Base-by-base conservation (phyloP, 1,140 invertebrate genomes). In the Idris sp. region DNA sequence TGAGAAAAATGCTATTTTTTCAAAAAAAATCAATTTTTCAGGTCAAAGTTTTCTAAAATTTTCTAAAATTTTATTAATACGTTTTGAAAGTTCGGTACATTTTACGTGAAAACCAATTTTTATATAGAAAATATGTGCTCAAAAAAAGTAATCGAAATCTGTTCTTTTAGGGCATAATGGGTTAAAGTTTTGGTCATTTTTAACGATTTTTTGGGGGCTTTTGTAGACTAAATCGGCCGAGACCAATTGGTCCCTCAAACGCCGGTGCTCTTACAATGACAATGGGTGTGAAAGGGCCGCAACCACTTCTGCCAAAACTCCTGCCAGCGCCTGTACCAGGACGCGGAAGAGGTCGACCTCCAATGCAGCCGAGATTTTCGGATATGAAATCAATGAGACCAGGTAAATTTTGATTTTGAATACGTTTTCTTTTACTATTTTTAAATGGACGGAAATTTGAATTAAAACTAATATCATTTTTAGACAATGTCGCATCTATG, bases 201-300 rank as follows among this genome's bases (percentile, higher is more conserved):
- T 30, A 48, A 10, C 31, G 14, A 33, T 51, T 9, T 49, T 19
- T 18, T 30, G 48, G 13, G 26, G 14, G 25, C 44, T 9, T 49
- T 58, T 38, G 0, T 7, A 75, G 92, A 86, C 86, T 93, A 51
- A 88, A 90, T 64, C 88, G 90, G 33, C 87, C 89, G 53, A 86
- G 90, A 71, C 87, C 86, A 40, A 80, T 86, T 35, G 74, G 85
- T 72, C 80, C 79, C 65, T 77, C 81, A 54, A 86, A 85, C 79
- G 46, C 84, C 71, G 82, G 81, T 73, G 80, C 83, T 4, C 82
- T 89, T 62, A 87, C 86, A 3, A 86, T 86, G 78, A 83, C 82
- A 25, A 85, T 86, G 82, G 68, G 83, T 11, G 72, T 78, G 36
- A 83, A 88, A 77, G 84, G 84, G 16, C 86, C 87, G 4, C 89